phyloP scores from a whole-genome alignment of 2,797 vertebrate genomes.

The Limnodromus scolopaceus region DNA sequence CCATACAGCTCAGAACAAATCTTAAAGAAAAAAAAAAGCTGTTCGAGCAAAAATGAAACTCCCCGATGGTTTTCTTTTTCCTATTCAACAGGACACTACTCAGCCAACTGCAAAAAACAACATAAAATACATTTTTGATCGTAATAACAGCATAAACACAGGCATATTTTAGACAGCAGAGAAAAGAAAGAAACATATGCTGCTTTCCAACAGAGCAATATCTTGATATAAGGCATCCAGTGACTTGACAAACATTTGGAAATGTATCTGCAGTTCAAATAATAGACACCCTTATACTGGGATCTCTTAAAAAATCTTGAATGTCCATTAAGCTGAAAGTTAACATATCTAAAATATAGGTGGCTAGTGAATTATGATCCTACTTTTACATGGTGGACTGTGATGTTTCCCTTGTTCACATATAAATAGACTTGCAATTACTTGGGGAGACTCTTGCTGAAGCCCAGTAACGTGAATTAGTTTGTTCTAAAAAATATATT shows the following conservation, averaged over 20 bases:
- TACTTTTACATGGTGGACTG: neutral
- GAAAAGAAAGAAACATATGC: neutral
- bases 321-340: neutral
- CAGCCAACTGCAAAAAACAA: neutral
- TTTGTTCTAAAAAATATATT: neutral
- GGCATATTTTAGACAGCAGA: neutral
- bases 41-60: neutral
- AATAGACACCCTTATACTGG: neutral
- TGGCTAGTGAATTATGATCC: neutral
- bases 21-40: neutral
- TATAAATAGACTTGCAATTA: rapidly evolving
- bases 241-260: neutral
- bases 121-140: neutral
- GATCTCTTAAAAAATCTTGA: neutral
- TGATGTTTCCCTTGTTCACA: rapidly evolving
- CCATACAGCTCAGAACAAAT: neutral
- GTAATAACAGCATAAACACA: neutral
- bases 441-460: neutral
- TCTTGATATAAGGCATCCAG: neutral
- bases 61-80: neutral
- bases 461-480: neutral
- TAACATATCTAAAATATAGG: neutral
- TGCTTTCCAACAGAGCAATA: neutral
- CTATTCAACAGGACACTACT: neutral
- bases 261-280: neutral